These are phyloP conservation scores for Heliocidaris tuberculata DNA, from an alignment of 35 echinoderm and acorn worm species.

Conservation along the genomic window DNA sequence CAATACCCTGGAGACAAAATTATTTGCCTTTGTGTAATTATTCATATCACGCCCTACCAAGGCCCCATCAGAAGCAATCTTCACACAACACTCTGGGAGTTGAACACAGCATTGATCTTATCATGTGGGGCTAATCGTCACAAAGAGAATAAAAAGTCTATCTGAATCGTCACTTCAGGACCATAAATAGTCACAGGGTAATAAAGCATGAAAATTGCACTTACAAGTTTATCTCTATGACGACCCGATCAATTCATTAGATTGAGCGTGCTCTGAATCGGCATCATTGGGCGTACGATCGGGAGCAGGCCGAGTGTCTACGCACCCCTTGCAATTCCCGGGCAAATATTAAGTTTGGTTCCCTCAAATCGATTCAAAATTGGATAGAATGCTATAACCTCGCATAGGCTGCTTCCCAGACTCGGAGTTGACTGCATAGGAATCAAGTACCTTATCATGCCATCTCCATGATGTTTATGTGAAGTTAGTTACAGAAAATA, in stretches of 20 bases:
- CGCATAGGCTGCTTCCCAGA: not conserved
- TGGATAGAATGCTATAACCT: slow-evolving; percentile 8
- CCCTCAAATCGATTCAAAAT: not conserved
- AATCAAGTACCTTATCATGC: no score
- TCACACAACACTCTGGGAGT: not conserved
- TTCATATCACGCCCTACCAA: not conserved
- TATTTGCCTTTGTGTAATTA: not conserved
- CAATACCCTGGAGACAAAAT: not conserved
- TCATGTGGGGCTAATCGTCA: not conserved
- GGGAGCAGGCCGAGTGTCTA: not conserved
- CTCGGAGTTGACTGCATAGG: not conserved
- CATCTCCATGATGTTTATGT: no score
- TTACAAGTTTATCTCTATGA: not conserved
- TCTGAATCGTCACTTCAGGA: not conserved
- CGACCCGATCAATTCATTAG: slow-evolving; percentile 31
- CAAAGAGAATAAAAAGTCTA: not conserved
- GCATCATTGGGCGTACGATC: not conserved
- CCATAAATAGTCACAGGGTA: not conserved
- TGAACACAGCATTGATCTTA: not conserved
- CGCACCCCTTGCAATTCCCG: not conserved
- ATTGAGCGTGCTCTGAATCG: slow-evolving; percentile 1
- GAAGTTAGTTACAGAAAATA: no score
- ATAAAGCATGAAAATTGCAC: not conserved
- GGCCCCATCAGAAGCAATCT: not conserved
- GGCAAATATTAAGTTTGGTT: slow-evolving; percentile 10